phyloP scores from a whole-genome alignment of 1,140 invertebrate species.

The Bradynema listronoti region DNA sequence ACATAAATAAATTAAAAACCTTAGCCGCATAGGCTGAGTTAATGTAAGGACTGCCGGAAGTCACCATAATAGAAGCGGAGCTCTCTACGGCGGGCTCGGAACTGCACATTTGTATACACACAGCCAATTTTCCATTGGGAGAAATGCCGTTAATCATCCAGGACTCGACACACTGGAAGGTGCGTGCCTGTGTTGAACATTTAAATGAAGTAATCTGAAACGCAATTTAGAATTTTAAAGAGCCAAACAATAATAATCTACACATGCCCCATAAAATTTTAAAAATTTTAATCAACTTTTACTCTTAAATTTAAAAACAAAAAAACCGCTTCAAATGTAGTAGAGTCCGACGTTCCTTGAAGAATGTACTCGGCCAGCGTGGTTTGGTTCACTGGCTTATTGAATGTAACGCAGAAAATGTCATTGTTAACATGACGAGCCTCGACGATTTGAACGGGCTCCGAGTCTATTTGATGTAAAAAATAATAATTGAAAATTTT shows the following conservation, averaged over 20 bases:
- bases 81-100: neutral
- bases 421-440: slow-evolving; percentile 17
- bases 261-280: neutral
- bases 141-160: slow-evolving; percentile 6
- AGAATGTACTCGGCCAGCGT: neutral
- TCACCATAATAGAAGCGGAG: neutral
- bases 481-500: neutral
- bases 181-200: neutral
- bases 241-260: neutral
- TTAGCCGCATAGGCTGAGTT: slow-evolving; percentile 1
- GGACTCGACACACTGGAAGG: slow-evolving; percentile 1
- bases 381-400: slow-evolving; percentile 4
- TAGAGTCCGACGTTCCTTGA: neutral
- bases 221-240: slow-evolving; percentile 8
- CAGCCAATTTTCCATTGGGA: neutral
- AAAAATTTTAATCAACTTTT: neutral
- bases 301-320: neutral
- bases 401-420: slow-evolving; percentile 1
- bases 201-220: slow-evolving; percentile 15
- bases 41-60: neutral
- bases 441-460: slow-evolving; percentile 18
- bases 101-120: too few relatives aligned
- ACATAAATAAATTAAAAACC: neutral
- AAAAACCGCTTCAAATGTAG: neutral
- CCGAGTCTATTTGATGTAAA: slow-evolving; percentile 8